Percentiles rank a stretch among this genome's conserved stretches.
Conservation (phyloP, 1,140 invertebrate genomes). For the Steinernema khuongi region DNA sequence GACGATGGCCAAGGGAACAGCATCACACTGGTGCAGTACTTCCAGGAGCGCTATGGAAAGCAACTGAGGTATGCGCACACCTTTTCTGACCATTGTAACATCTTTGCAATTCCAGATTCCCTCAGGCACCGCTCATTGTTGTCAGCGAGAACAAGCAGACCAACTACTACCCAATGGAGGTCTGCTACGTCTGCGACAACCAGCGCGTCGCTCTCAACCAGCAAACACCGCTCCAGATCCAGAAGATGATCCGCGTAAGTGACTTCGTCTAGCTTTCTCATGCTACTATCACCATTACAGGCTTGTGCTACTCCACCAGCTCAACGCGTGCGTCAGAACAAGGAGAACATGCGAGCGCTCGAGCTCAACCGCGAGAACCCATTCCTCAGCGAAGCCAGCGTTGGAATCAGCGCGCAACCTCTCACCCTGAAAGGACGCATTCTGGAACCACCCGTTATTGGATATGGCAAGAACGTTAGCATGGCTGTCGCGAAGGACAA, state of each 20-base stretch:
- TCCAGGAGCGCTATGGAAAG: conserved; percentile 20
- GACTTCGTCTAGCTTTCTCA: not conserved
- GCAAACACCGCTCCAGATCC: conserved; percentile 32
- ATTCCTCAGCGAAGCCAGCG: not conserved
- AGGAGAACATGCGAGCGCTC: conserved; percentile 18
- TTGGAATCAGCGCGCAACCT: conserved; percentile 18
- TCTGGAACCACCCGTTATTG: not conserved
- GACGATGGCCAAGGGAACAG: conserved; percentile 22
- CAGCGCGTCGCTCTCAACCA: conserved; percentile 32
- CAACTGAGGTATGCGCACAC: not conserved
- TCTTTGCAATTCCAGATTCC: conserved; percentile 22
- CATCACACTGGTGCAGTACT: conserved; percentile 24
- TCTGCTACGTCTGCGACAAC: conserved; percentile 19
- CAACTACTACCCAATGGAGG: conserved; percentile 24
- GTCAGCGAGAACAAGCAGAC: conserved; percentile 19
- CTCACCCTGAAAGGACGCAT: not conserved
- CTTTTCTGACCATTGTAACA: not conserved
- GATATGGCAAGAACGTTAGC: conserved; percentile 1
- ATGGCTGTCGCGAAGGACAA: not conserved
- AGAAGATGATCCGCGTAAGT: conserved; percentile 25
- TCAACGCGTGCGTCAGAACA: conserved; percentile 8
- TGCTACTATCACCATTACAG: not conserved
- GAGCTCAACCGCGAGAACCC: conserved; percentile 18
- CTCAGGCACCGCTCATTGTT: conserved; percentile 21
- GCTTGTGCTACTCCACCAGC: conserved; percentile 25